Evolutionary conservation across 2,888 invertebrate genomes (phyloP).

Genomic region (Entomobrya multifasciata): DNA sequence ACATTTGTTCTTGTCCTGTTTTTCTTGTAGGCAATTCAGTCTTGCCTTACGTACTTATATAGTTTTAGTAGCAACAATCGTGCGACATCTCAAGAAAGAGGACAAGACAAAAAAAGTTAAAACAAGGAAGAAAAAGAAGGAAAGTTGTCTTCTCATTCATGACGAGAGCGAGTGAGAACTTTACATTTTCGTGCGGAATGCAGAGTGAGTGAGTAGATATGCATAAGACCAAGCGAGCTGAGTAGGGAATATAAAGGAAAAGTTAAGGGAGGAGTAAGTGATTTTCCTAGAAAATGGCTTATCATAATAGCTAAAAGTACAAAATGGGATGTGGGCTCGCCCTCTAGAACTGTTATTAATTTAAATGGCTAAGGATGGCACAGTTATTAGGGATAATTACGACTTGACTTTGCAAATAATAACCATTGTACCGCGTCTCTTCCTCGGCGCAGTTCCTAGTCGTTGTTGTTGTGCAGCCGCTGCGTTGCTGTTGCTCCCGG

Average conservation of each 20-base stretch:
- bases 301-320: conserved; percentile 61
- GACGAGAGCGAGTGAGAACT: conserved; percentile 5
- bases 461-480: too few species aligned
- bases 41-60: not conserved
- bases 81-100: conserved; percentile 30
- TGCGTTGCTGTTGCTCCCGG: too few species aligned
- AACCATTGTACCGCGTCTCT: conserved; percentile 35
- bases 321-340: conserved; percentile 59
- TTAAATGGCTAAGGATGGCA: conserved; percentile 69
- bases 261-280: conserved; percentile 55
- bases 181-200: conserved; percentile 12
- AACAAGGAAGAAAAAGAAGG: conserved; percentile 36
- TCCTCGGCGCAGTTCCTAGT: not conserved
- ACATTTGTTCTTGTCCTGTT: conserved; percentile 59
- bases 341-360: conserved; percentile 70
- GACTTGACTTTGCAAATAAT: conserved; percentile 68
- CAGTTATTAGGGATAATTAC: conserved; percentile 70
- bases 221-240: not conserved
- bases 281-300: conserved; percentile 67
- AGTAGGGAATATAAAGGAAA: conserved; percentile 10
- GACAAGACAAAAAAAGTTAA: conserved; percentile 46
- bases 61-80: too few species aligned
- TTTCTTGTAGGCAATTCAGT: not conserved
- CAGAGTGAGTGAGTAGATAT: conserved; percentile 7
- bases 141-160: conserved; percentile 39